Conservation (phyloP, 2,888 invertebrate genomes). For the Lottia scabra region DNA sequence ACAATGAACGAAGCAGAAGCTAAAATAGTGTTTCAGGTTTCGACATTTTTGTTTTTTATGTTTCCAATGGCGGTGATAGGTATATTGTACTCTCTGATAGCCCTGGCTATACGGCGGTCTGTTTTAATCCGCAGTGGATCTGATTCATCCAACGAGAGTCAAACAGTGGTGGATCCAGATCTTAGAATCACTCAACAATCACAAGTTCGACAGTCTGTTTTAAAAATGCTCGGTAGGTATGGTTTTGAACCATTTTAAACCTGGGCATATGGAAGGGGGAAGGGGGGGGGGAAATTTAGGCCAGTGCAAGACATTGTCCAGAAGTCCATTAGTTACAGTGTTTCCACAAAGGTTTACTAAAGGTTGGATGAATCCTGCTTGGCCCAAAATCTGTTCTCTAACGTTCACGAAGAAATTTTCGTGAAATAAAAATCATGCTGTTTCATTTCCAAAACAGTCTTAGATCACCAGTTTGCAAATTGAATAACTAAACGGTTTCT, state of each 20-base stretch:
- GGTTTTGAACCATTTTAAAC: neutral
- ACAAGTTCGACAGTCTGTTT: conserved; percentile 66
- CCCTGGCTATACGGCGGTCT: conserved; percentile 58
- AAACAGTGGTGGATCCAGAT: conserved; percentile 11
- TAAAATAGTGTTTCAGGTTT: conserved; percentile 69
- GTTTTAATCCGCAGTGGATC: conserved; percentile 43
- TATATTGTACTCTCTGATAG: conserved; percentile 77
- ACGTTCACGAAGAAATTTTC: no score
- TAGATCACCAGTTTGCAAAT: no score
- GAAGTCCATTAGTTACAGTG: no score
- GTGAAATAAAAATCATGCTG: no score
- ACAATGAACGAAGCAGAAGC: conserved; percentile 21
- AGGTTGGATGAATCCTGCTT: no score
- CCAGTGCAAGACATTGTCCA: no score
- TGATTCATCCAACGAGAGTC: conserved; percentile 33
- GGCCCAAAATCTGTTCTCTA: no score
- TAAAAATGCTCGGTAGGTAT: conserved; percentile 76
- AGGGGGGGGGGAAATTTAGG: no score
- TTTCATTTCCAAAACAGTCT: no score
- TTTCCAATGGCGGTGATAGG: conserved; percentile 88
- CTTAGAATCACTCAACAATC: conserved; percentile 42
- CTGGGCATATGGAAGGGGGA: no score
- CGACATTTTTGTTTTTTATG: conserved; percentile 84
- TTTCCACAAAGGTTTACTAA: no score
- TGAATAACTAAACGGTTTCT: no score